Evolutionary conservation across 2,888 invertebrate genomes (phyloP).

Genomic region (Megamerina dolium): DNA sequence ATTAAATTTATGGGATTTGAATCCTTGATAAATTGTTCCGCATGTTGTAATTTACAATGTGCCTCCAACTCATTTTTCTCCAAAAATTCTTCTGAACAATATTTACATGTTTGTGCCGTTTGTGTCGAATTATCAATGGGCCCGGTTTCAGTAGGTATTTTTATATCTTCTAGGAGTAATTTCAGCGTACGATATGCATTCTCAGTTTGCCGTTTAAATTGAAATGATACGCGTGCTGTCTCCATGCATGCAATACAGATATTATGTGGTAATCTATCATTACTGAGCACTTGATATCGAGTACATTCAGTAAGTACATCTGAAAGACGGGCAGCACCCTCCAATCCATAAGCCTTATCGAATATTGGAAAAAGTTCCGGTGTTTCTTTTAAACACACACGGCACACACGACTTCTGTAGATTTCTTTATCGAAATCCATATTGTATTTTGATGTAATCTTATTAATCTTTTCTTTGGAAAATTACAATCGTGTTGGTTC

Average conservation of each 20-base stretch:
- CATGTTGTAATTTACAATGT: slow-evolving; percentile 39
- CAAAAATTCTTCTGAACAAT: slow-evolving; percentile 50
- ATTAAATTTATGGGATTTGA: no score
- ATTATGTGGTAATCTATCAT: slow-evolving; percentile 45
- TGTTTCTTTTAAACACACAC: slow-evolving; percentile 40
- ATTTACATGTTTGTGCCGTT: slow-evolving; percentile 42
- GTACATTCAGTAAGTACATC: slow-evolving; percentile 42
- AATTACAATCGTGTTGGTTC: no score
- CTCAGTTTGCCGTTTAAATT: slow-evolving; percentile 44
- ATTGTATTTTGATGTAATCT: no score
- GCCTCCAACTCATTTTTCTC: slow-evolving; percentile 49
- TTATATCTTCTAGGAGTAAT: neutral
- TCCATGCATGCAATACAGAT: slow-evolving; percentile 42
- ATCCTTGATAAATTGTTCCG: no score
- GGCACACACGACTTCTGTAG: slow-evolving; percentile 39
- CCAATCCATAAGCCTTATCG: slow-evolving; percentile 32
- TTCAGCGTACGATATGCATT: slow-evolving; percentile 38
- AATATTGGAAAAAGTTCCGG: slow-evolving; percentile 35
- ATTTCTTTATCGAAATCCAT: no score
- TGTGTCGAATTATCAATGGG: slow-evolving; percentile 32
- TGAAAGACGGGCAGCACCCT: slow-evolving; percentile 30
- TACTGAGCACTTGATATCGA: slow-evolving; percentile 45
- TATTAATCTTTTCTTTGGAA: no score
- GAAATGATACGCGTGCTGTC: slow-evolving; percentile 36
- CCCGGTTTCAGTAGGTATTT: slow-evolving; percentile 11